Conservation (phyloP, 2,113 vertebrate genomes). For the Lethenteron camtschaticum region DNA sequence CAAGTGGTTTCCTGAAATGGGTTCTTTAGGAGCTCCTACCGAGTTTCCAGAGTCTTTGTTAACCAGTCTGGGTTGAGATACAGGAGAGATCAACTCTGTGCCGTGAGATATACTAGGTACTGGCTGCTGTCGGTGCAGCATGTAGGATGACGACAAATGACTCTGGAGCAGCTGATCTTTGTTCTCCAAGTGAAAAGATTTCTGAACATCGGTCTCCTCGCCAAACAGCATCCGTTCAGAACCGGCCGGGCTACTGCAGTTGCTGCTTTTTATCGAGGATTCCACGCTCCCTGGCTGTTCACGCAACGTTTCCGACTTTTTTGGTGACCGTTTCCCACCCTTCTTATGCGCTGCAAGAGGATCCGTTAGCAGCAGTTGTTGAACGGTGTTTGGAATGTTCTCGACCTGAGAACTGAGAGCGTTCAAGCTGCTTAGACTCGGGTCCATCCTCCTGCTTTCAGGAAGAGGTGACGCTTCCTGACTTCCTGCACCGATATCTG, state of each 20-base stretch:
- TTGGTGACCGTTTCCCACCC: slow-evolving; percentile 31
- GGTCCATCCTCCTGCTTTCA: slow-evolving; percentile 63
- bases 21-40: too few relatives aligned
- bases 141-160: too few relatives aligned
- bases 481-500: slow-evolving; percentile 29
- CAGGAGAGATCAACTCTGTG: too few relatives aligned
- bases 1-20: too few relatives aligned
- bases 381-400: slow-evolving; percentile 89
- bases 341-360: slow-evolving; percentile 56
- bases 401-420: slow-evolving; percentile 92
- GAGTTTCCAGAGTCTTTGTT: too few relatives aligned
- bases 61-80: too few relatives aligned
- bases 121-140: too few relatives aligned
- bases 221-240: too few relatives aligned
- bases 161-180: too few relatives aligned
- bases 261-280: not conserved
- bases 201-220: too few relatives aligned
- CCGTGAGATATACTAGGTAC: too few relatives aligned
- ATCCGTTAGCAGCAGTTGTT: slow-evolving; percentile 79
- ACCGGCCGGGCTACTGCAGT: not conserved
- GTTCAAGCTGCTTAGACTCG: slow-evolving; percentile 79
- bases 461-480: slow-evolving; percentile 45
- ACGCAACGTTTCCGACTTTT: slow-evolving; percentile 64
- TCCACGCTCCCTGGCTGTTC: slow-evolving; percentile 41
- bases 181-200: too few relatives aligned